These are phyloP conservation scores for Rhopilema esculentum DNA, from an alignment of 30 jellyfish, hydroid and myxozoan species.

Conservation along the genomic window DNA sequence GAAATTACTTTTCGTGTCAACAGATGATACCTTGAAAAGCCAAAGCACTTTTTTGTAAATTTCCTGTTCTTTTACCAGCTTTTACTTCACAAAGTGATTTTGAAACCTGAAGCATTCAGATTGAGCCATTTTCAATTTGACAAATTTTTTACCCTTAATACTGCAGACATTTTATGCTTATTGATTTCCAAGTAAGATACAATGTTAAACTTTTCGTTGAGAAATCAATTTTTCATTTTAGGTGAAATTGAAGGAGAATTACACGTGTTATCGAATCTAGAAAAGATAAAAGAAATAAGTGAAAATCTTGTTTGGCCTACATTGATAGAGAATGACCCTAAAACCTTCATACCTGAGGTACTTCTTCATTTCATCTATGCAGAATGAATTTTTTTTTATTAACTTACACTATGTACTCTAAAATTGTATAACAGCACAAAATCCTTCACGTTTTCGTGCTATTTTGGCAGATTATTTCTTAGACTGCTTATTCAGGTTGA, in stretches of 20 bases:
- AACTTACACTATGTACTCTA: not conserved
- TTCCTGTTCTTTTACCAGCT: too few species aligned
- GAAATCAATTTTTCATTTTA: not conserved
- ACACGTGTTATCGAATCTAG: conserved; percentile 62
- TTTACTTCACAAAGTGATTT: too few species aligned
- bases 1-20: too few species aligned
- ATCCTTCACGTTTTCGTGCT: too few species aligned
- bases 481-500: too few species aligned
- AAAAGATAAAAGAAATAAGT: conserved; percentile 84
- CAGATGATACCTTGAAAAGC: too few species aligned
- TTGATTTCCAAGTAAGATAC: not conserved
- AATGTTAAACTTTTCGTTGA: not conserved
- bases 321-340: conserved; percentile 68
- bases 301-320: conserved; percentile 82
- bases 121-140: too few species aligned
- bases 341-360: conserved; percentile 89
- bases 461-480: too few species aligned
- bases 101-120: too few species aligned
- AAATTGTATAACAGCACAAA: not conserved
- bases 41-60: too few species aligned
- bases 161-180: too few species aligned
- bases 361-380: not conserved
- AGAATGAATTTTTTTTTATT: not conserved
- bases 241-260: conserved; percentile 73
- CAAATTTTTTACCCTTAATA: too few species aligned